Conservation (phyloP, 2,797 vertebrate species). For the Phalanger gymnotis region DNA sequence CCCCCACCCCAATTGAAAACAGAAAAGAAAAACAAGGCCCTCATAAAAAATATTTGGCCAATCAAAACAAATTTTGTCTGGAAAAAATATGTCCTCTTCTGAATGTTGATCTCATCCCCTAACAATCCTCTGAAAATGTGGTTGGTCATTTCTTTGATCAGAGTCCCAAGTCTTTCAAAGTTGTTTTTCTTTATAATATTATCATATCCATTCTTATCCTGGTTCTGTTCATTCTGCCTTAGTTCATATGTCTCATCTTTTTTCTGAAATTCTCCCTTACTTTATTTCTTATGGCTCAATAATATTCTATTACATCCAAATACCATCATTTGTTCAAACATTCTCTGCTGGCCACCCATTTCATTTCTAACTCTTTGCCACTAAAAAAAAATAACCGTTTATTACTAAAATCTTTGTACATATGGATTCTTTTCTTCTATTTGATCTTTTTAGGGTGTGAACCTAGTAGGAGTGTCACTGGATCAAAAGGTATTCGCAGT, state of each 20-base stretch:
- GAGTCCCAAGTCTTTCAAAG: background rate
- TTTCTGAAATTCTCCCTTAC: background rate
- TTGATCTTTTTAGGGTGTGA: background rate
- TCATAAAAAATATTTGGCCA: too few species aligned
- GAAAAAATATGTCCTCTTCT: background rate
- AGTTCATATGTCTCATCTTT: background rate
- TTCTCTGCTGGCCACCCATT: background rate
- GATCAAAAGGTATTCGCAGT: background rate
- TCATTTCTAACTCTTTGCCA: background rate
- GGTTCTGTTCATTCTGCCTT: background rate
- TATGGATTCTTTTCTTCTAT: background rate
- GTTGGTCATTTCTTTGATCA: background rate
- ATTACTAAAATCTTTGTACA: background rate
- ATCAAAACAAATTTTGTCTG: too few species aligned
- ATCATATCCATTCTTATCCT: background rate
- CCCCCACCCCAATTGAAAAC: background rate
- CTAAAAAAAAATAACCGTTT: background rate
- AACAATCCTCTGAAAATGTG: background rate
- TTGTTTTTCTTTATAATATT: background rate
- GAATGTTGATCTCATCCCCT: background rate
- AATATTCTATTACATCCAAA: background rate
- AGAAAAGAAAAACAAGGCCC: too few species aligned
- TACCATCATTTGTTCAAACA: background rate
- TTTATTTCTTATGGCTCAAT: background rate
- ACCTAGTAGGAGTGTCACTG: background rate